Percentiles rank a stretch among this genome's conserved stretches.
These are phyloP conservation scores for Brachystomella parvula DNA, from an alignment of 1,140 invertebrate species.

Conservation along the genomic window DNA sequence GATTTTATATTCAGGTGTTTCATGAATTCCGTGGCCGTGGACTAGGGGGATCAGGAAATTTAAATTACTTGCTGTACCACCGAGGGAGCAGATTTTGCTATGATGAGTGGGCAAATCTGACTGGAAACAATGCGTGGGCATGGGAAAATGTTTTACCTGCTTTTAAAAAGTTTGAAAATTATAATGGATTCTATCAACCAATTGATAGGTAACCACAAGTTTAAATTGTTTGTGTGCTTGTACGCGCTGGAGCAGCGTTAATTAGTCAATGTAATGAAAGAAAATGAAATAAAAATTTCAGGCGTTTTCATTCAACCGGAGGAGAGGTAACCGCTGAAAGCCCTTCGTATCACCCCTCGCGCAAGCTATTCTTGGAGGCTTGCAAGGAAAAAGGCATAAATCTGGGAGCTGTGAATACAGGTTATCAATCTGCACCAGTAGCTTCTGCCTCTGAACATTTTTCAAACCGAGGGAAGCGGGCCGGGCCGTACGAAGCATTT, in stretches of 20 bases:
- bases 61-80: conserved; percentile 18
- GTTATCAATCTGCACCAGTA: not conserved
- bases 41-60: conserved; percentile 15
- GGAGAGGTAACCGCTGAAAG: not conserved
- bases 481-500: conserved; percentile 65
- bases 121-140: conserved; percentile 13
- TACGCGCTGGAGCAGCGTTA: too few species aligned
- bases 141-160: conserved; percentile 4
- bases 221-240: too few species aligned
- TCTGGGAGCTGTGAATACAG: not conserved
- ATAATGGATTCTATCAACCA: conserved; percentile 4
- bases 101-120: conserved; percentile 21
- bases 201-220: not conserved
- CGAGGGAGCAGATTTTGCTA: conserved; percentile 11
- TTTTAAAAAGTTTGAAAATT: conserved; percentile 19
- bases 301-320: not conserved
- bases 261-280: too few species aligned
- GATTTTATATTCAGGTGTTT: not conserved
- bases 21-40: conserved; percentile 1
- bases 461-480: conserved; percentile 55
- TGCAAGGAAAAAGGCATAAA: not conserved
- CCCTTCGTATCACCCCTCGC: not conserved
- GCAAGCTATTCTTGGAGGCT: not conserved
- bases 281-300: too few species aligned
- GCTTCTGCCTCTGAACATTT: not conserved